Conservation (phyloP, 1,140 invertebrate species). For the Armadillidium nasatum region DNA sequence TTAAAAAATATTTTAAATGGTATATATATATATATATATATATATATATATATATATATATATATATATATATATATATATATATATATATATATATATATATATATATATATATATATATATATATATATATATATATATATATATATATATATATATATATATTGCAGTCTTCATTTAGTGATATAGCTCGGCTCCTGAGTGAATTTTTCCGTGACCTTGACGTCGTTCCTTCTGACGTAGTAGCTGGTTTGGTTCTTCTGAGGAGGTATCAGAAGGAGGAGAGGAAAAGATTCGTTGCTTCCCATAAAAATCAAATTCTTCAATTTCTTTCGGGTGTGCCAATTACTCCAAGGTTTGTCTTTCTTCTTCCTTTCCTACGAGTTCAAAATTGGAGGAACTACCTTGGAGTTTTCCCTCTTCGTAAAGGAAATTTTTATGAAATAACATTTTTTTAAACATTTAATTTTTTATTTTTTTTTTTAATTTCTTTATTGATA, state of each 20-base stretch:
- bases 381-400: no score
- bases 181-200: conserved; percentile 77
- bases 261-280: conserved; percentile 76
- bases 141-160: neutral
- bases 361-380: no score
- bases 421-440: no score
- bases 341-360: conserved; percentile 65
- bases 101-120: conserved; percentile 23
- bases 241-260: conserved; percentile 77
- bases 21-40: conserved; percentile 29
- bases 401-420: no score
- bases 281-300: conserved; percentile 69
- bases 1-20: no score
- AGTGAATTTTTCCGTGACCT: conserved; percentile 86
- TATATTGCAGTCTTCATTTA: conserved; percentile 66
- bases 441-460: no score
- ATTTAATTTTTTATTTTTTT: no score
- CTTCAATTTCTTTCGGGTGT: conserved; percentile 86
- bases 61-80: conserved; percentile 22
- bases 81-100: no score
- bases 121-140: conserved; percentile 10
- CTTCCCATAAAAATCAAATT: conserved; percentile 75
- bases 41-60: conserved; percentile 14
- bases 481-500: no score
- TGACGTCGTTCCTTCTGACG: conserved; percentile 87